Conservation (phyloP, 2,797 vertebrate genomes). For the Falco naumanni region DNA sequence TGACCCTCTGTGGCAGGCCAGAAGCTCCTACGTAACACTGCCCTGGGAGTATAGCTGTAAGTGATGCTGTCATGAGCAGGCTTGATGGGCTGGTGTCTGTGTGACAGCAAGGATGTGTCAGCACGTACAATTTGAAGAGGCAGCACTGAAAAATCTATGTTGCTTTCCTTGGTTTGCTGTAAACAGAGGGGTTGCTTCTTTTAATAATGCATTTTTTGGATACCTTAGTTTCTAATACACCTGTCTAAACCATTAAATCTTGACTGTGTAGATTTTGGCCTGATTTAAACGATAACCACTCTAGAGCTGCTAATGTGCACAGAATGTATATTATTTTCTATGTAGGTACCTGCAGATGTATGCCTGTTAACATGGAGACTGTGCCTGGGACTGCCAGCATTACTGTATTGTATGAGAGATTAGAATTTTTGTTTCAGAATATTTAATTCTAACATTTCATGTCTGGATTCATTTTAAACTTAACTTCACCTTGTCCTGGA, state of each 20-base stretch:
- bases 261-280: neutral
- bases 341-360: too few species aligned
- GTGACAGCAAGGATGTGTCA: neutral
- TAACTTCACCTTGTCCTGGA: neutral
- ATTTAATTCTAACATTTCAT: neutral
- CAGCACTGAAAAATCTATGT: neutral
- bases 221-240: neutral
- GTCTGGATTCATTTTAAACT: neutral
- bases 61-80: neutral
- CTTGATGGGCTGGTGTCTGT: neutral
- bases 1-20: neutral
- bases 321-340: neutral
- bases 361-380: neutral
- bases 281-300: neutral
- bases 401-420: neutral
- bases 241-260: neutral
- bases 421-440: neutral
- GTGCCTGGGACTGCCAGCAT: neutral
- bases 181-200: neutral
- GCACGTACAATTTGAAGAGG: neutral
- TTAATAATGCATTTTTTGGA: neutral
- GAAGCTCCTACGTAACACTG: neutral
- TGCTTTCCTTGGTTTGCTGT: neutral
- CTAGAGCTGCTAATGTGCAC: accelerated
- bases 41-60: neutral